phyloP scores from a whole-genome alignment of 2,888 invertebrate species.

The Himalopsyche anomala region DNA sequence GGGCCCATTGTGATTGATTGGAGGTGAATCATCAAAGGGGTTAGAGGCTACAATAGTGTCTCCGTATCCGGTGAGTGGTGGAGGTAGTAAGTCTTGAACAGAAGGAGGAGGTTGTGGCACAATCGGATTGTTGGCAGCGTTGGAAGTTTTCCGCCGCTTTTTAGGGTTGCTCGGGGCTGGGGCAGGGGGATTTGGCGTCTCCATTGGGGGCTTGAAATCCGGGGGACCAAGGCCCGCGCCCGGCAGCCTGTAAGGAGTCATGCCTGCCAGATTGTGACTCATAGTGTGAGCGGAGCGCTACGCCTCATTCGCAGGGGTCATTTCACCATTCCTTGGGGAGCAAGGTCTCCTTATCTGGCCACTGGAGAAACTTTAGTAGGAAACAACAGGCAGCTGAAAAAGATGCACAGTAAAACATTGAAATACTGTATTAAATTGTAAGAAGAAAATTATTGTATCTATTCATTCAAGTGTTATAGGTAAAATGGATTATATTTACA shows the following conservation, averaged over 20 bases:
- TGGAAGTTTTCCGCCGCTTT: constrained; percentile 89
- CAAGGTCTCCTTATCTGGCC: constrained; percentile 19
- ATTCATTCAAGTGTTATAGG: too few species aligned
- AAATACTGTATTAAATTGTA: too few species aligned
- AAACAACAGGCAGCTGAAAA: not conserved
- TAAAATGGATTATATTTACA: too few species aligned
- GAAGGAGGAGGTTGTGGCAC: constrained; percentile 84
- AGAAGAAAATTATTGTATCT: too few species aligned
- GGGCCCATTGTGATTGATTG: constrained; percentile 78
- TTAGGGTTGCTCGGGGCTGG: constrained; percentile 90
- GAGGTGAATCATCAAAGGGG: constrained; percentile 94
- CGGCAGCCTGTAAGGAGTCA: constrained; percentile 87
- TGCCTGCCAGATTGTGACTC: constrained; percentile 89
- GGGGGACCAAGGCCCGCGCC: constrained; percentile 83
- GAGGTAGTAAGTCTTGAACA: constrained; percentile 89
- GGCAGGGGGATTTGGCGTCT: constrained; percentile 82
- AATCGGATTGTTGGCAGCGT: constrained; percentile 80
- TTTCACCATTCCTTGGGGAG: constrained; percentile 51
- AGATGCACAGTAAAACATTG: too few species aligned
- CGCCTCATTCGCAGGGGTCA: constrained; percentile 52
- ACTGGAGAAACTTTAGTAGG: not conserved
- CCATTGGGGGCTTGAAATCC: constrained; percentile 85
- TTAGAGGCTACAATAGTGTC: constrained; percentile 96
- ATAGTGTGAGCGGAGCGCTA: constrained; percentile 69
- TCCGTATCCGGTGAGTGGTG: constrained; percentile 90